phyloP scores from a whole-genome alignment of 2,888 invertebrate genomes.

The Pollenia labialis region DNA sequence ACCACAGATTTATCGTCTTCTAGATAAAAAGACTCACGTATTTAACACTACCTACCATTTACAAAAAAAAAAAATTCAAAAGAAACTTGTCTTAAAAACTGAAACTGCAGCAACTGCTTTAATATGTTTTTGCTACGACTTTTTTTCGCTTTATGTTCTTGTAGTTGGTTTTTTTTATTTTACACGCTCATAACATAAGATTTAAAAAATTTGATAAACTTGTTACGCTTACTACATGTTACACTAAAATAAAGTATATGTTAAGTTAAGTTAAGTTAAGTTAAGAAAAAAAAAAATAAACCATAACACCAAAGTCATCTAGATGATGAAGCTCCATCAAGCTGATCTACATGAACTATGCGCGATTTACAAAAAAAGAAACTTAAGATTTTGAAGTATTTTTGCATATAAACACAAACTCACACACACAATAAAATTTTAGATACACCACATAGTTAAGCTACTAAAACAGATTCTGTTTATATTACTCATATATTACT shows the following conservation, averaged over 20 bases:
- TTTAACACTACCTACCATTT: conserved; percentile 61
- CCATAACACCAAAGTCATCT: conserved; percentile 67
- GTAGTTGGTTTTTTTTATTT: conserved; percentile 29
- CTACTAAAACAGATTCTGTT: conserved; percentile 66
- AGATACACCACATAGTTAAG: conserved; percentile 51
- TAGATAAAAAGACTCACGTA: conserved; percentile 59
- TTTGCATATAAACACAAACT: conserved; percentile 55
- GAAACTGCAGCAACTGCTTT: conserved; percentile 56
- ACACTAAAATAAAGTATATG: conserved; percentile 54
- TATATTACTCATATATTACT: conserved; percentile 21
- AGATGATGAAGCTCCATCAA: conserved; percentile 61
- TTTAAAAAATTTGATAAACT: conserved; percentile 71
- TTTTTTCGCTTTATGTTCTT: background rate
- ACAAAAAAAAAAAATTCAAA: conserved; percentile 22
- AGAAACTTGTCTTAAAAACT: conserved; percentile 60
- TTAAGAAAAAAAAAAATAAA: conserved; percentile 16
- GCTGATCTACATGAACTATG: conserved; percentile 58
- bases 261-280: conserved; percentile 43
- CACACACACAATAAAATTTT: too few relatives aligned
- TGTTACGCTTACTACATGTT: conserved; percentile 68
- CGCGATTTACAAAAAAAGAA: conserved; percentile 26
- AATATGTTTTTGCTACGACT: conserved; percentile 15
- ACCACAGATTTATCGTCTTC: conserved; percentile 15
- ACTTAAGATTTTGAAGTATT: conserved; percentile 11
- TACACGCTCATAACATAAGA: conserved; percentile 60